Conservation (phyloP, 2,797 vertebrate species). For the Acrocephalus scirpaceus region DNA sequence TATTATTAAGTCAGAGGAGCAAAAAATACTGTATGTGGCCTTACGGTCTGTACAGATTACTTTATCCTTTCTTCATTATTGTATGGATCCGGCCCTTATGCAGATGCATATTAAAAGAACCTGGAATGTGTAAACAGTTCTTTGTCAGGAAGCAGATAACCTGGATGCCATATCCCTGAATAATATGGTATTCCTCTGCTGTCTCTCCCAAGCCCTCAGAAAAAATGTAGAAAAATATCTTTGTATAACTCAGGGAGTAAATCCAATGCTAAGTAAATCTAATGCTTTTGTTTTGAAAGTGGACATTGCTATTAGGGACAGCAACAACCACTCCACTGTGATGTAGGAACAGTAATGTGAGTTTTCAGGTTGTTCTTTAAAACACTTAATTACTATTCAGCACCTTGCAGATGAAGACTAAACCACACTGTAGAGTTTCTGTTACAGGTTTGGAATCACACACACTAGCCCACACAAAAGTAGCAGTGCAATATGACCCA, state of each 20-base stretch:
- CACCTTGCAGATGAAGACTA: neutral
- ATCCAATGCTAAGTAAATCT: neutral
- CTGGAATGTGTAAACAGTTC: neutral
- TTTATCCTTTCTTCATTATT: neutral
- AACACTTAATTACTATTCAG: neutral
- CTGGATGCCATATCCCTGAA: neutral
- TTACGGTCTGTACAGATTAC: neutral
- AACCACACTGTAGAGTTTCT: neutral
- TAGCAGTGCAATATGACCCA: neutral
- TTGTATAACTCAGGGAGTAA: neutral
- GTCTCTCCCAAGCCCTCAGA: neutral
- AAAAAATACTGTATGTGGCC: neutral
- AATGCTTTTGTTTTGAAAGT: neutral
- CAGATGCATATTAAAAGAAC: neutral
- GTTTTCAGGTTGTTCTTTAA: conserved; percentile 1
- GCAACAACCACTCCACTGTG: rapidly evolving
- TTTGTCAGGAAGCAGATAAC: neutral
- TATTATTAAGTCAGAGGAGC: neutral
- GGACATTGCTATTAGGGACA: neutral
- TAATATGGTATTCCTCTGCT: neutral
- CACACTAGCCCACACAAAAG: neutral
- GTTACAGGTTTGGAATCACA: neutral
- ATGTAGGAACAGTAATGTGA: neutral
- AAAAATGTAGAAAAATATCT: neutral
- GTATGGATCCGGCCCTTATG: neutral